Evolutionary conservation across 2,113 vertebrate genomes (phyloP).

Genomic region (Ovis canadensis): DNA sequence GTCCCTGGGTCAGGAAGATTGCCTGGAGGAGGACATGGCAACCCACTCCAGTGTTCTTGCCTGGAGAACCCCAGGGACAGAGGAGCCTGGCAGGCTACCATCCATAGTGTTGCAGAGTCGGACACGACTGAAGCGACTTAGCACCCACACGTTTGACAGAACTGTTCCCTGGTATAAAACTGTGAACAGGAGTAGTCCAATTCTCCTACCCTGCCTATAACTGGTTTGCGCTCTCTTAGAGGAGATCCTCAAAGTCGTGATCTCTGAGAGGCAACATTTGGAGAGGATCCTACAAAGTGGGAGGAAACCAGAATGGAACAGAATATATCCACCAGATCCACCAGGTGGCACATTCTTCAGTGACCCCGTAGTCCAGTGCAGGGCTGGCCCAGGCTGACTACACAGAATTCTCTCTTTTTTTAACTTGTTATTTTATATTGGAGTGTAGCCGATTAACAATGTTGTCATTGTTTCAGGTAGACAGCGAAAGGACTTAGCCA

Average conservation of each 20-base stretch:
- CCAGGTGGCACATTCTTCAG: background rate
- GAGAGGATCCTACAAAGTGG: background rate
- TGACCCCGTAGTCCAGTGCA: background rate
- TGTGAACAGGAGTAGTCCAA: background rate
- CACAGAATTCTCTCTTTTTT: background rate
- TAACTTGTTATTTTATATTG: background rate
- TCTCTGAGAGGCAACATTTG: background rate
- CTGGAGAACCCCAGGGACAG: background rate
- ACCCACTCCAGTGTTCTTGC: background rate
- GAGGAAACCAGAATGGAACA: background rate
- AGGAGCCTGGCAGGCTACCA: background rate
- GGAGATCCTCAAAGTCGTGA: background rate
- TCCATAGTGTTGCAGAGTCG: background rate
- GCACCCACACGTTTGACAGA: background rate
- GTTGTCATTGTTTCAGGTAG: background rate
- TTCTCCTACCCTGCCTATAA: background rate
- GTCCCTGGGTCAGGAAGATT: background rate
- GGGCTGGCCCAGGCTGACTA: background rate
- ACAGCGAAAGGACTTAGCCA: background rate
- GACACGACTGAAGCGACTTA: background rate
- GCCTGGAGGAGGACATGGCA: background rate
- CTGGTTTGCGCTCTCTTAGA: background rate
- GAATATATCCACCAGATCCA: background rate
- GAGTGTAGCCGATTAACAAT: background rate
- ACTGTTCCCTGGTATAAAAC: background rate